Conservation (phyloP, 2,113 vertebrate genomes). For the Isurus oxyrinchus region DNA sequence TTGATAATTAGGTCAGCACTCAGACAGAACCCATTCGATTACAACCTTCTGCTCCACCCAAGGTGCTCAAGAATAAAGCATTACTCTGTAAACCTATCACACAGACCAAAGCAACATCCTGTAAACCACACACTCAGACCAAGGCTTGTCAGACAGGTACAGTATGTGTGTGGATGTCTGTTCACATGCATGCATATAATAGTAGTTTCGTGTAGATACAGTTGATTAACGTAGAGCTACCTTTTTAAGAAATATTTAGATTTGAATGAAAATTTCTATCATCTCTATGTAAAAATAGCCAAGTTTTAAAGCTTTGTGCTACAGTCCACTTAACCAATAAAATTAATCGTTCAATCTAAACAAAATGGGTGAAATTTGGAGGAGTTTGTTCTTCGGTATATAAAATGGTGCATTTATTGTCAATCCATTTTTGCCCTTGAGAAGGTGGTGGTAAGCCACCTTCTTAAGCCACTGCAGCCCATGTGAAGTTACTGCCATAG, state of each 20-base stretch:
- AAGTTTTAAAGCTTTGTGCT: not conserved
- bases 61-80: conserved; percentile 91
- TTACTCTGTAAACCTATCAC: conserved; percentile 87
- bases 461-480: too few relatives aligned
- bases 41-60: conserved; percentile 61
- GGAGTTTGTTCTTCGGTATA: not conserved
- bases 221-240: not conserved
- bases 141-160: conserved; percentile 84
- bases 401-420: not conserved
- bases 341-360: not conserved
- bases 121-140: conserved; percentile 77
- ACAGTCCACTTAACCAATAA: not conserved
- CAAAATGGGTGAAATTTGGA: not conserved
- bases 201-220: not conserved
- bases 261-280: not conserved
- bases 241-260: not conserved
- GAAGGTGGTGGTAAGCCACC: too few relatives aligned
- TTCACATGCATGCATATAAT: not conserved
- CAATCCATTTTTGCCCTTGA: too few relatives aligned
- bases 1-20: conserved; percentile 65
- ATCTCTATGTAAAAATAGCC: not conserved
- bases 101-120: conserved; percentile 88
- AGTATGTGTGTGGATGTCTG: not conserved
- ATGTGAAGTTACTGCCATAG: too few relatives aligned
- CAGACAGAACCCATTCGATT: conserved; percentile 74